Evolutionary conservation across 2,797 vertebrate genomes (phyloP), one percentile per base, ranked within the genome.

Genomic region (Salarias fasciatus): DNA sequence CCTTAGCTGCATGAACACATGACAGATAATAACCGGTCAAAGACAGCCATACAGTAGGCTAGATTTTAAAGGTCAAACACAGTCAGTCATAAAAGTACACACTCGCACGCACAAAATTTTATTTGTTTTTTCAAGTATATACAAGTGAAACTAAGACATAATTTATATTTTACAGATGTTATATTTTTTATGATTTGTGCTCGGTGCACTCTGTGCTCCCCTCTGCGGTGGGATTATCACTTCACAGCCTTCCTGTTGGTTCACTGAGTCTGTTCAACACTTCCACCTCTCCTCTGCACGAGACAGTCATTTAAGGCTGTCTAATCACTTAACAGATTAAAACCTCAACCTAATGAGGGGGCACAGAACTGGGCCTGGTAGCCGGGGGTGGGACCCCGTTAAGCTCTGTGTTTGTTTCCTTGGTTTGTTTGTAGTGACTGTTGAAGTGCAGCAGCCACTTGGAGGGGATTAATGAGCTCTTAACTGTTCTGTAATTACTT

Each of bases 291-390:
- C n/a, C 0, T 31, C 15, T 35, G 7, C 52, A 46, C 49, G 7
- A 86, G 90, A 92, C 88, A 75, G 90, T 90, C 85, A 75, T 68
- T 78, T 76, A 64, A 88, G 90, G 88, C 70, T 84, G 53, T 84
- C 46, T 67, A 76, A 68, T 84, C 73, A 82, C 73, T 91, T 86
- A 90, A 50, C 47, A 77, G 91, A 90, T 90, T 89, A 90, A 62
- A 14, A 1, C 72, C 47, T 74, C 13, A 61, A 1, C 72, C 47
- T 74, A 13, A 61, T 53, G 7, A 46, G 79, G 55, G 53, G 77
- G 56, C 5, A 3, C 33, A 85, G 72, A 73, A 69, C 78, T 74
- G 49, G 53, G 48, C 10, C 33, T 61, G 71, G 56, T 65, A 53
- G 62, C 63, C 44, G 45, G 57, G 53, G 36, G 12, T 42, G 7